Conservation (phyloP, 2,888 invertebrate species). For the Cataglyphis albicans region DNA sequence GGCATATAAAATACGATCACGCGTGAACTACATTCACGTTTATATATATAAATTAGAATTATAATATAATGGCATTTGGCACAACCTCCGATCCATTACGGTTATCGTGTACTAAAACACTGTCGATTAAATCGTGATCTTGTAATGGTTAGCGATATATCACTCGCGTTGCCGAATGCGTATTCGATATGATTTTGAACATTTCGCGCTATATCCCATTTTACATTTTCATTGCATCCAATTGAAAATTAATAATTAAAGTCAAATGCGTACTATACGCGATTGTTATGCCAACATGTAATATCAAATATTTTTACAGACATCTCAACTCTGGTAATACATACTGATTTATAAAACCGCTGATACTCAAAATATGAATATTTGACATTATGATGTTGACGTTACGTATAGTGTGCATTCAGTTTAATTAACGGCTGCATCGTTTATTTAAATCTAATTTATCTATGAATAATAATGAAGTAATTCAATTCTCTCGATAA, state of each 20-base stretch:
- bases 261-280: neutral
- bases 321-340: too few relatives aligned
- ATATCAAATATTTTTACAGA: neutral
- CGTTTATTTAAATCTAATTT: slow-evolving; percentile 14
- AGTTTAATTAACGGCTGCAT: neutral
- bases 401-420: neutral
- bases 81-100: slow-evolving; percentile 59
- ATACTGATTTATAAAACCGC: neutral
- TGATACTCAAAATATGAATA: neutral
- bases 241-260: slow-evolving; percentile 5
- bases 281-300: neutral
- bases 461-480: slow-evolving; percentile 3
- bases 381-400: neutral
- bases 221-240: slow-evolving; percentile 13
- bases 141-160: slow-evolving; percentile 19
- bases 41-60: slow-evolving; percentile 41
- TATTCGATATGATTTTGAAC: slow-evolving; percentile 5
- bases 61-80: slow-evolving; percentile 58
- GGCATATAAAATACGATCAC: slow-evolving; percentile 25
- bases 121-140: slow-evolving; percentile 45
- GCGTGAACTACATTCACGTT: slow-evolving; percentile 17
- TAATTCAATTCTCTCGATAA: slow-evolving; percentile 10
- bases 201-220: neutral
- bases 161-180: neutral
- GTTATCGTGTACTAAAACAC: slow-evolving; percentile 55